These are phyloP conservation scores for Thalassophryne amazonica DNA, from an alignment of 2,797 vertebrate genomes.

Conservation along the genomic window DNA sequence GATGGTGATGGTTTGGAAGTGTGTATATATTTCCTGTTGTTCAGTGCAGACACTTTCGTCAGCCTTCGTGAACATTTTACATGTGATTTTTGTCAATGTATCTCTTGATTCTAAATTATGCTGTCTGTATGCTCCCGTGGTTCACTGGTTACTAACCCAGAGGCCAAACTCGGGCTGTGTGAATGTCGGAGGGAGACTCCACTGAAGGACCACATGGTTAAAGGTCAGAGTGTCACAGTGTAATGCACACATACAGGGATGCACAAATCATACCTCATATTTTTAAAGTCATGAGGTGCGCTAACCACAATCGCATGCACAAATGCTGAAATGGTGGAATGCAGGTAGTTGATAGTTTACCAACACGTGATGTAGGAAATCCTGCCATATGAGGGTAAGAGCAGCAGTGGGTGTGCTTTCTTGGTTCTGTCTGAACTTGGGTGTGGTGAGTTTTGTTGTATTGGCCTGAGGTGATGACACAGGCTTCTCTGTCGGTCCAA, in stretches of 20 bases:
- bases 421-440: background rate
- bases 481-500: background rate
- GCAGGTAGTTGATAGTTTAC: too few relatives aligned
- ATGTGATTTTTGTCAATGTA: conserved; percentile 80
- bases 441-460: conserved; percentile 1
- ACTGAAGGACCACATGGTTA: conserved; percentile 52
- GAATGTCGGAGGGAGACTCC: background rate
- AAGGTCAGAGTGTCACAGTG: conserved; percentile 75
- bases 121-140: conserved; percentile 78
- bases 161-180: conserved; percentile 35
- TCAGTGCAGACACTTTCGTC: conserved; percentile 80
- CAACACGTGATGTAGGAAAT: too few relatives aligned
- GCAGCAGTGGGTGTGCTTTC: background rate
- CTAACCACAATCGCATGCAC: conserved; percentile 40
- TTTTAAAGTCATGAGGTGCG: conserved; percentile 78
- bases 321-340: conserved; percentile 66
- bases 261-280: conserved; percentile 63
- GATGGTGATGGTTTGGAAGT: conserved; percentile 43
- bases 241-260: conserved; percentile 79
- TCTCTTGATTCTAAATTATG: conserved; percentile 78
- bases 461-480: background rate
- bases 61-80: conserved; percentile 83
- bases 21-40: conserved; percentile 81
- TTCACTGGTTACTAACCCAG: conserved; percentile 67
- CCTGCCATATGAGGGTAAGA: too few relatives aligned